These are phyloP conservation scores for Trogon surrucura DNA, from an alignment of 2,113 vertebrate species.

Conservation along the genomic window DNA sequence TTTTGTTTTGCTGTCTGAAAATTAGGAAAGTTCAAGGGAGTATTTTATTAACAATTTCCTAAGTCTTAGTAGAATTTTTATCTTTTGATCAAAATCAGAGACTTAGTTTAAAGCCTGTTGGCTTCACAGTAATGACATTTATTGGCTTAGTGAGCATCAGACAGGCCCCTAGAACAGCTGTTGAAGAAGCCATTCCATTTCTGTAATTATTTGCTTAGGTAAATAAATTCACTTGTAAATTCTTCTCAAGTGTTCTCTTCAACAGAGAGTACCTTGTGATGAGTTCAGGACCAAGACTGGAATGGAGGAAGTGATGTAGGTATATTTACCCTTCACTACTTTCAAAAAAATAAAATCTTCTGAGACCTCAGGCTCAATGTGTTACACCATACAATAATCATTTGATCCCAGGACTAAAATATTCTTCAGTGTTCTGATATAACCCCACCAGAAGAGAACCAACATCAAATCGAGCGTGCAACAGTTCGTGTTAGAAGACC, in stretches of 20 bases:
- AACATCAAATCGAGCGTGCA: not conserved
- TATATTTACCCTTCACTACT: not conserved
- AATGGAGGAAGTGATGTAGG: not conserved
- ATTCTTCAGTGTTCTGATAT: not conserved
- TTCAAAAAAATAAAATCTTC: not conserved
- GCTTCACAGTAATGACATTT: not conserved
- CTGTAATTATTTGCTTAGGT: not conserved
- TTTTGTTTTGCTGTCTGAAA: not conserved
- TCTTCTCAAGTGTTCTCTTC: not conserved
- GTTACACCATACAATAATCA: not conserved
- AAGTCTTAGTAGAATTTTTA: not conserved
- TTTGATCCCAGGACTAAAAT: not conserved
- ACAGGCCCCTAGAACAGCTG: not conserved
- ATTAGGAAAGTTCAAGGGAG: not conserved
- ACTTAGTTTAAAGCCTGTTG: not conserved
- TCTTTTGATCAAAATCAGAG: not conserved
- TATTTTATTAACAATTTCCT: not conserved
- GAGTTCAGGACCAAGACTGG: not conserved
- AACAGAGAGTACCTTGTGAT: not conserved
- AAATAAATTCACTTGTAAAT: not conserved
- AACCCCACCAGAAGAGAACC: not conserved
- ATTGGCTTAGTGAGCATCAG: not conserved
- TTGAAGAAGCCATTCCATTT: not conserved
- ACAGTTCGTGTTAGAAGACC: not conserved
- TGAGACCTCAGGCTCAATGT: not conserved